Conservation (phyloP, 2,113 vertebrate species). For the Orientallactaga bullata region DNA sequence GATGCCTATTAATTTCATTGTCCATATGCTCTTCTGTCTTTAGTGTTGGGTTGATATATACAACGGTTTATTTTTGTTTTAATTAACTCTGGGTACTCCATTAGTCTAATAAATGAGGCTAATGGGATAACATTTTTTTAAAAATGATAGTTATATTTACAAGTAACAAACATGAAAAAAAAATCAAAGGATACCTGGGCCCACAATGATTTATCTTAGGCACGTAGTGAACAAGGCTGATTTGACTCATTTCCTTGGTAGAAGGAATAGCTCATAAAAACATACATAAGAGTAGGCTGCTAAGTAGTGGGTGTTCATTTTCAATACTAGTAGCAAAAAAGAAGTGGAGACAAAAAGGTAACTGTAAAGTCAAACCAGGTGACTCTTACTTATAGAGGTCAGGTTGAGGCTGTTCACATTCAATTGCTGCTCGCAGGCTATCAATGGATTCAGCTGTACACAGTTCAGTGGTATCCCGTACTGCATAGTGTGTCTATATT, state of each 20-base stretch:
- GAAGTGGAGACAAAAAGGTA: not conserved
- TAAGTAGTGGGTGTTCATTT: slow-evolving; percentile 57
- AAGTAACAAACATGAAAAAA: slow-evolving; percentile 64
- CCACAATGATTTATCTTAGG: slow-evolving; percentile 59
- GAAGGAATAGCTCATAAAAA: slow-evolving; percentile 66
- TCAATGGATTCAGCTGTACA: slow-evolving; percentile 90
- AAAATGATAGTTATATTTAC: slow-evolving; percentile 38
- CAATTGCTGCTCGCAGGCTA: slow-evolving; percentile 92
- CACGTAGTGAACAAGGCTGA: slow-evolving; percentile 65
- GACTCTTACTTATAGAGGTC: slow-evolving; percentile 97
- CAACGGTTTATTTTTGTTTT: slow-evolving; percentile 55
- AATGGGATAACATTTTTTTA: slow-evolving; percentile 5
- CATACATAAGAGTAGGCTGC: slow-evolving; percentile 56
- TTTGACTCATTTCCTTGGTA: slow-evolving; percentile 67
- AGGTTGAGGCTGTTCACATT: slow-evolving; percentile 98
- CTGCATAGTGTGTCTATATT: slow-evolving; percentile 94
- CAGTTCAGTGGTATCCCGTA: slow-evolving; percentile 90
- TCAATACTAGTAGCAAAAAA: not conserved
- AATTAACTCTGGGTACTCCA: slow-evolving; percentile 53
- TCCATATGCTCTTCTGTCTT: not conserved
- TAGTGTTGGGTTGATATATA: slow-evolving; percentile 6
- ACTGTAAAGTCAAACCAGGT: not conserved
- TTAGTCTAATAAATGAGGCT: slow-evolving; percentile 26
- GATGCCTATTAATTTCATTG: not conserved
- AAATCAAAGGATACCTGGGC: not conserved